Evolutionary conservation across 2,888 invertebrate species (phyloP), one percentile per base, ranked within the genome.

Genomic region (Norana najaformis): DNA sequence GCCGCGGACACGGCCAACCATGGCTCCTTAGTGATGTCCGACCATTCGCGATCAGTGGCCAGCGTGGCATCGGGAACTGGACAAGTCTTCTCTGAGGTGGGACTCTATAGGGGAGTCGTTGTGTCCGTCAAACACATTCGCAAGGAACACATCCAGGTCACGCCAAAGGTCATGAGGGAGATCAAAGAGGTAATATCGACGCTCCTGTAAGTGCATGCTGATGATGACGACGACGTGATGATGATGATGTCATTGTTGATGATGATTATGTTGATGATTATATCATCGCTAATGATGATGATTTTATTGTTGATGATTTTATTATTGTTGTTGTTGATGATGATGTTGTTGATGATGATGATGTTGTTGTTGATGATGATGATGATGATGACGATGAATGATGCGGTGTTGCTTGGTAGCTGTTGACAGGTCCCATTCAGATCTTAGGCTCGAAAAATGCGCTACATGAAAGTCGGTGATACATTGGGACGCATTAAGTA

Each of bases 91-190:
- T 92, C 93, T 0, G 91, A 92, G n/a, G 92, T 93, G 23, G 94
- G 93, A 0, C 88, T 91, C 39, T 93, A 93, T 91, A 92, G 92
- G 38, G 93, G 93, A 0, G 90, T 89, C 1, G 82, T 93, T 92
- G 98, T 98, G 83, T 96, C 98, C 92, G 97, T 98, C 92, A 98
- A 98, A 94, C 97, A 97, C 94, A 92, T 94, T 41, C 93, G 92
- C 69, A 93, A 91, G 91, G 92, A 85, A 90, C 91, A 91, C 88
- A 90, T 93, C 16, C 90, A 91, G 35, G 20, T 91, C 34, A 91
- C 36, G 47, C 89, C 93, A n/a, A 35, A 88, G 2, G 92, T 93
- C 35, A 88, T 93, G 89, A 89, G 93, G 37, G 93, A 94, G 89
- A 93, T 94, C 34, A 93, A 93, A 89, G 91, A 91, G 88, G 94